phyloP scores from a whole-genome alignment of 2,888 invertebrate genomes.

The Tetragonula carbonaria region DNA sequence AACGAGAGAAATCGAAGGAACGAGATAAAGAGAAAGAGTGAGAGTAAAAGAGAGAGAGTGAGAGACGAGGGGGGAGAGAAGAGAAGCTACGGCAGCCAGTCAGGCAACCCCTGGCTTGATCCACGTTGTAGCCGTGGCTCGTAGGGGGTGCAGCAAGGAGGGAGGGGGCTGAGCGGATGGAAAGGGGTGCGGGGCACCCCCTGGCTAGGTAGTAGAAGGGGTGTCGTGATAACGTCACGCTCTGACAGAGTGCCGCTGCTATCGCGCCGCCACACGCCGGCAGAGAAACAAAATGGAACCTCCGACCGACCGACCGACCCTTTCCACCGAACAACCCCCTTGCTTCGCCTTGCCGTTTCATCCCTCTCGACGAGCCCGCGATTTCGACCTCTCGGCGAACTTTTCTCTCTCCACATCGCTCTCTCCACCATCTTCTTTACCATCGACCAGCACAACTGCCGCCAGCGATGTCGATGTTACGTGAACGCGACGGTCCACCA shows the following conservation, averaged over 20 bases:
- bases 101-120: slow-evolving; percentile 79
- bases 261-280: slow-evolving; percentile 85
- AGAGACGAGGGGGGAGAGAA: slow-evolving; percentile 46
- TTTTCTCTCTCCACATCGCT: slow-evolving; percentile 35
- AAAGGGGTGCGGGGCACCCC: slow-evolving; percentile 72
- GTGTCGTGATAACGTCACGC: slow-evolving; percentile 85
- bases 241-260: slow-evolving; percentile 86
- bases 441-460: not conserved
- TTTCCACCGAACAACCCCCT: slow-evolving; percentile 48
- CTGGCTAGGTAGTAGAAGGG: slow-evolving; percentile 81
- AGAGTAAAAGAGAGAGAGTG: slow-evolving; percentile 47
- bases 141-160: slow-evolving; percentile 64
- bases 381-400: slow-evolving; percentile 65
- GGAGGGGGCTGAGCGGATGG: slow-evolving; percentile 62
- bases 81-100: slow-evolving; percentile 72
- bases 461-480: not conserved
- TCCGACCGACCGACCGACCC: slow-evolving; percentile 80
- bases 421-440: not conserved
- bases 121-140: slow-evolving; percentile 78
- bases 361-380: slow-evolving; percentile 58
- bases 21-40: slow-evolving; percentile 54
- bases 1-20: slow-evolving; percentile 47
- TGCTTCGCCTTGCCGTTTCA: slow-evolving; percentile 56
- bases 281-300: slow-evolving; percentile 85
- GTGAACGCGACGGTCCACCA: slow-evolving; percentile 15